phyloP scores from a whole-genome alignment of 2,797 vertebrate genomes.

The Aselliscus stoliczkanus region DNA sequence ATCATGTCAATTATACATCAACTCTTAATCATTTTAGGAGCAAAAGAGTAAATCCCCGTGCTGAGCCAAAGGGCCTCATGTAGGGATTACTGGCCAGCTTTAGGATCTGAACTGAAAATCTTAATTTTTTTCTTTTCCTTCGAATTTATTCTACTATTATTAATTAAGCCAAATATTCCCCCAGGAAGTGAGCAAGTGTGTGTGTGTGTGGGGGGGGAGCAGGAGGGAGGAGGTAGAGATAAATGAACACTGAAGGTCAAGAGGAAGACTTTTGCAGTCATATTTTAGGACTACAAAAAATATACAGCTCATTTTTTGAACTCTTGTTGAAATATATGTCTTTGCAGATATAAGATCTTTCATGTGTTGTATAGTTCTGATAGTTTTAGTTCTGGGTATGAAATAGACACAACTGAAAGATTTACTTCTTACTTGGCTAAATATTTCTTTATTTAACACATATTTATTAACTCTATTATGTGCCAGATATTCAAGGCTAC shows the following conservation, averaged over 20 bases:
- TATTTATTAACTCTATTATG: background rate
- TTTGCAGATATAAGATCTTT: background rate
- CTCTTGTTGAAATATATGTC: background rate
- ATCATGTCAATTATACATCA: constrained; percentile 2
- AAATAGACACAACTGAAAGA: background rate
- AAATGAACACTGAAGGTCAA: background rate
- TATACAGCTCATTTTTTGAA: background rate
- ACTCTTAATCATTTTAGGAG: constrained; percentile 36
- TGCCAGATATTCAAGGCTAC: background rate
- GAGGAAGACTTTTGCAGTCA: background rate
- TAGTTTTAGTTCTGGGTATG: background rate
- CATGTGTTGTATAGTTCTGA: background rate
- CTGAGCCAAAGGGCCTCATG: constrained; percentile 14
- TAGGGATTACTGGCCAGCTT: constrained; percentile 36
- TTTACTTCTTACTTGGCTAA: background rate
- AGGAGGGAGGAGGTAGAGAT: background rate
- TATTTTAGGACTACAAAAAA: background rate
- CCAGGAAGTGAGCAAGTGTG: background rate
- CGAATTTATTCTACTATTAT: constrained; percentile 32
- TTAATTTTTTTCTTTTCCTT: constrained; percentile 51
- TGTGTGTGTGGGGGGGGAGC: background rate
- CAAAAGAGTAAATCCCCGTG: constrained; percentile 36
- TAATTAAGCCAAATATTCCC: constrained; percentile 56
- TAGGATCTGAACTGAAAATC: constrained; percentile 46
- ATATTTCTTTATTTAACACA: background rate